These are phyloP conservation scores for Archips xylosteana DNA, from an alignment of 2,888 invertebrate species.

Conservation along the genomic window DNA sequence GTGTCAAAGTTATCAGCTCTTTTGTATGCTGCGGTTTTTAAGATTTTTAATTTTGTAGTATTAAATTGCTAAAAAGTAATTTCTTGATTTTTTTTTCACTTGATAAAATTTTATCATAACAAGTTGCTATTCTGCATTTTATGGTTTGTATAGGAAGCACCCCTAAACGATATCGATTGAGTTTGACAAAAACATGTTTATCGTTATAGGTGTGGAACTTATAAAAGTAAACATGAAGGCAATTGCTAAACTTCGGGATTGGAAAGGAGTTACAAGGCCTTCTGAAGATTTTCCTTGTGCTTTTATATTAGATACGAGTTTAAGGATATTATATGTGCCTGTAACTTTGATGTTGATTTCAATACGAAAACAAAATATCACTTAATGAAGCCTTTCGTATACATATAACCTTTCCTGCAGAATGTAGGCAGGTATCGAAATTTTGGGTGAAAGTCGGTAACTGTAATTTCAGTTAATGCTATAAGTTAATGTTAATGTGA, in stretches of 20 bases:
- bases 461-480: too few relatives aligned
- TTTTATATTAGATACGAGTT: slow-evolving; percentile 8
- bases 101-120: too few relatives aligned
- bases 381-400: too few relatives aligned
- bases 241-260: slow-evolving; percentile 8
- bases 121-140: neutral
- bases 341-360: neutral
- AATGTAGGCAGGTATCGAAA: too few relatives aligned
- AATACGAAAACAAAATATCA: neutral
- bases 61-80: too few relatives aligned
- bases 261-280: slow-evolving; percentile 6
- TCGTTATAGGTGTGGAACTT: neutral
- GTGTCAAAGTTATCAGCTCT: too few relatives aligned
- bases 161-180: neutral
- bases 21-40: too few relatives aligned
- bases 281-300: neutral
- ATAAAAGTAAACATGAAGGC: slow-evolving; percentile 7
- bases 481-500: too few relatives aligned
- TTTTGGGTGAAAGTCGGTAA: too few relatives aligned
- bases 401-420: too few relatives aligned
- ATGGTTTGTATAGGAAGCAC: neutral
- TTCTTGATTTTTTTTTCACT: too few relatives aligned
- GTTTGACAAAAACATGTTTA: slow-evolving; percentile 5
- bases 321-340: slow-evolving; percentile 3
- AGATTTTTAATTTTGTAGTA: too few relatives aligned